phyloP scores from a whole-genome alignment of 2,797 vertebrate species.

The Catharus ustulatus region DNA sequence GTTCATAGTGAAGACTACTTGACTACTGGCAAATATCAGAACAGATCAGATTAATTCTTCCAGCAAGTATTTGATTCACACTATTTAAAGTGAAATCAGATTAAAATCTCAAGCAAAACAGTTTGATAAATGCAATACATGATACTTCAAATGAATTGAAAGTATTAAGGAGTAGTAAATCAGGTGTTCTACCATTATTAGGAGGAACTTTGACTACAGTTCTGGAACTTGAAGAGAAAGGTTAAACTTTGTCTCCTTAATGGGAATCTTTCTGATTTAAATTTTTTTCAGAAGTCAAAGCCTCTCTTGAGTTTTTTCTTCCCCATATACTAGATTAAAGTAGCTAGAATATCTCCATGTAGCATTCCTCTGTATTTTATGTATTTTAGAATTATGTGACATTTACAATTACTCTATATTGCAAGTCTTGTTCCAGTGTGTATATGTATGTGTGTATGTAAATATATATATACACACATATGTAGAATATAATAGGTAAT shows the following conservation, averaged over 20 bases:
- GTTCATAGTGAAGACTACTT: neutral
- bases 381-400: neutral
- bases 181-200: neutral
- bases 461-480: too few relatives aligned
- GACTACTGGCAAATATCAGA: neutral
- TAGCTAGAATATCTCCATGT: neutral
- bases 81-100: neutral
- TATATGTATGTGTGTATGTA: neutral
- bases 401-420: neutral
- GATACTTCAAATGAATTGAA: neutral
- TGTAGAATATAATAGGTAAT: neutral
- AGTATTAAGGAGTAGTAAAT: neutral
- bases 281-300: neutral
- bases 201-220: neutral
- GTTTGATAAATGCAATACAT: neutral
- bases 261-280: neutral
- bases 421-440: neutral
- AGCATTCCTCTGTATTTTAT: neutral
- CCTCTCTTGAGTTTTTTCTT: neutral
- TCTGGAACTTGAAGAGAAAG: neutral
- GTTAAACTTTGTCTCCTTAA: neutral
- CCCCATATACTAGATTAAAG: neutral
- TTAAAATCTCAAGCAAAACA: neutral
- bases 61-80: neutral
- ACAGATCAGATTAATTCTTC: neutral